Conservation (phyloP, 92 coral and sea anemone species). For the Ricordea florida region DNA sequence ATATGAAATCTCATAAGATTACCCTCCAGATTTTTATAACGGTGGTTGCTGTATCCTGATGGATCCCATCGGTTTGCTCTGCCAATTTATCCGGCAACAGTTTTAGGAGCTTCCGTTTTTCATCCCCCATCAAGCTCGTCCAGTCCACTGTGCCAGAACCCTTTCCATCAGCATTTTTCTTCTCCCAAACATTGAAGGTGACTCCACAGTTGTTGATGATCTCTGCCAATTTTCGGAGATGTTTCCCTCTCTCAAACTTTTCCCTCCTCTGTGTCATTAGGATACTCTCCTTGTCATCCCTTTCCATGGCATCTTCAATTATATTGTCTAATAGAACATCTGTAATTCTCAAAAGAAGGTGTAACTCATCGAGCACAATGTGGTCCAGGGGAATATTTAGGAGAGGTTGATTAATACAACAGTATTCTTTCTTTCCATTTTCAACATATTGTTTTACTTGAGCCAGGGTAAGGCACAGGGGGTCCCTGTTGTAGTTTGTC, state of each 20-base stretch:
- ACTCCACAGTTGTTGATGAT: slow-evolving; percentile 43
- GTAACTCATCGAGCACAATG: slow-evolving; percentile 46
- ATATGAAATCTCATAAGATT: background rate
- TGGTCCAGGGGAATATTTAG: slow-evolving; percentile 52
- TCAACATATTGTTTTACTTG: slow-evolving; percentile 26
- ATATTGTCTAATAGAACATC: slow-evolving; percentile 36
- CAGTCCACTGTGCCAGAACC: slow-evolving; percentile 44
- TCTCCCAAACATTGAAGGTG: slow-evolving; percentile 45
- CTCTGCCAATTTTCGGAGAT: slow-evolving; percentile 9
- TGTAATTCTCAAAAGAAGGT: slow-evolving; percentile 48
- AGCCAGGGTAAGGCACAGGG: slow-evolving; percentile 25
- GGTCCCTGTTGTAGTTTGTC: background rate
- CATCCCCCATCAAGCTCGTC: slow-evolving; percentile 45
- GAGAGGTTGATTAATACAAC: slow-evolving; percentile 46
- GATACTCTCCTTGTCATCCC: slow-evolving; percentile 47
- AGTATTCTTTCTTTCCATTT: slow-evolving; percentile 11
- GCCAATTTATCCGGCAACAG: slow-evolving; percentile 15
- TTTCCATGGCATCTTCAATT: slow-evolving; percentile 64
- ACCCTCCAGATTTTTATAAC: slow-evolving; percentile 51
- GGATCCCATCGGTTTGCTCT: background rate
- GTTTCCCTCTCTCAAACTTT: slow-evolving; percentile 22
- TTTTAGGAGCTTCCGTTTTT: slow-evolving; percentile 1
- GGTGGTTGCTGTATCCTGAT: slow-evolving; percentile 15
- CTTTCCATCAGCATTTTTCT: slow-evolving; percentile 18
- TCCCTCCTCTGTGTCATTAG: no score